A percentile compares a stretch with the other conserved stretches of the same genome.
Evolutionary conservation across 2,113 vertebrate species (phyloP).

Genomic region (Prochilodus magdalenae): DNA sequence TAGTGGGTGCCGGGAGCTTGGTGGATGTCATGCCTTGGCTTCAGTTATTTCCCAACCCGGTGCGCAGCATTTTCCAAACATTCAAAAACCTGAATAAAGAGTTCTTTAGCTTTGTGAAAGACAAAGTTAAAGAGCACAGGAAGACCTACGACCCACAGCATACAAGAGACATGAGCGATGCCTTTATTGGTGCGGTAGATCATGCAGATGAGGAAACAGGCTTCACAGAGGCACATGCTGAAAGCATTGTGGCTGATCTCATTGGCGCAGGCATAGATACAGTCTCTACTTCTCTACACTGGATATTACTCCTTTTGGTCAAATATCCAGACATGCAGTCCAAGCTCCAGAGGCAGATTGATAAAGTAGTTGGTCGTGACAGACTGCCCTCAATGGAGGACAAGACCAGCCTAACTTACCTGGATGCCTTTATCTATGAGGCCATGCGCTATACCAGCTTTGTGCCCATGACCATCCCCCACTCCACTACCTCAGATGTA

Average conservation of each 20-base stretch:
- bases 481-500: constrained; percentile 84
- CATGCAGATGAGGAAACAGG: constrained; percentile 34
- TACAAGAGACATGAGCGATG: constrained; percentile 77
- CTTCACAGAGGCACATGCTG: constrained; percentile 69
- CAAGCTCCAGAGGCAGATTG: constrained; percentile 80
- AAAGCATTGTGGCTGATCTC: constrained; percentile 74
- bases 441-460: constrained; percentile 87
- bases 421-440: constrained; percentile 87
- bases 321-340: constrained; percentile 78
- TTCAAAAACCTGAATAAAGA: constrained; percentile 79
- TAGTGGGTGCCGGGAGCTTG: constrained; percentile 82
- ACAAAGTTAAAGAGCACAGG: constrained; percentile 77
- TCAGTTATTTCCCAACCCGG: constrained; percentile 82
- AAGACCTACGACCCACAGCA: constrained; percentile 66
- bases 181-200: constrained; percentile 71
- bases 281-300: constrained; percentile 70
- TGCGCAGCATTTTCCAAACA: constrained; percentile 75
- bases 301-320: constrained; percentile 83
- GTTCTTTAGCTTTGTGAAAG: constrained; percentile 77
- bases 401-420: constrained; percentile 69
- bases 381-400: constrained; percentile 79
- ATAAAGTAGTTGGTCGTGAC: constrained; percentile 78
- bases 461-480: constrained; percentile 87
- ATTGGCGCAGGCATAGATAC: constrained; percentile 70
- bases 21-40: constrained; percentile 87